Conservation (phyloP, 1,140 invertebrate genomes). For the Meloidogyne exigua region DNA sequence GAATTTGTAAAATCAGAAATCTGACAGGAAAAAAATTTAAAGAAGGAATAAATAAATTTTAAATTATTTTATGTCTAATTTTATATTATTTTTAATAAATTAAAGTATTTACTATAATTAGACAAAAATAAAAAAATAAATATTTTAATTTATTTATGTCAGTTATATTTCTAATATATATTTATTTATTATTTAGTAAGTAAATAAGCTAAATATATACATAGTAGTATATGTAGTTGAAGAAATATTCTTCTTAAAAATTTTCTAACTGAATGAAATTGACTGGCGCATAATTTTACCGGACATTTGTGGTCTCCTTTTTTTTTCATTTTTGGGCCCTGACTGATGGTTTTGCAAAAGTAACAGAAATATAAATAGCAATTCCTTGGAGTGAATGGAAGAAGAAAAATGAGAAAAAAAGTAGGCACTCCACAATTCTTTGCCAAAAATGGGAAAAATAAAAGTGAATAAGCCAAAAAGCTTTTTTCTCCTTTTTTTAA, state of each 20-base stretch:
- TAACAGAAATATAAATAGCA: not conserved
- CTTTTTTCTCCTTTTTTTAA: not conserved
- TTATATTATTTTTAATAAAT: too few species aligned
- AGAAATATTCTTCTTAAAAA: too few species aligned
- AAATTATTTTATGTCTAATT: too few species aligned
- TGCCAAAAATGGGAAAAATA: not conserved
- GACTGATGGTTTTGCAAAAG: slow-evolving; percentile 2
- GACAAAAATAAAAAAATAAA: too few species aligned
- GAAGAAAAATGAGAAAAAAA: not conserved
- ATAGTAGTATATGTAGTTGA: not conserved
- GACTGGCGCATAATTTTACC: not conserved
- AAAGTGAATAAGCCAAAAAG: slow-evolving; percentile 5
- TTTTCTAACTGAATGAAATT: not conserved
- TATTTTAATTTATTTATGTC: too few species aligned
- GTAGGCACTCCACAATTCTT: not conserved
- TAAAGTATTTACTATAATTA: too few species aligned
- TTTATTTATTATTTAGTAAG: too few species aligned
- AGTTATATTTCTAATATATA: too few species aligned
- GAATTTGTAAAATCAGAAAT: too few species aligned
- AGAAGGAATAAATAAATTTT: too few species aligned
- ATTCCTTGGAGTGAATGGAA: not conserved
- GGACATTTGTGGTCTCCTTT: not conserved
- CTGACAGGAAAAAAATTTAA: too few species aligned
- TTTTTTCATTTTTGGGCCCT: not conserved
- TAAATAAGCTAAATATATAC: too few species aligned